phyloP scores from a whole-genome alignment of 92 coral and sea anemone genomes.

The Montipora capitata region DNA sequence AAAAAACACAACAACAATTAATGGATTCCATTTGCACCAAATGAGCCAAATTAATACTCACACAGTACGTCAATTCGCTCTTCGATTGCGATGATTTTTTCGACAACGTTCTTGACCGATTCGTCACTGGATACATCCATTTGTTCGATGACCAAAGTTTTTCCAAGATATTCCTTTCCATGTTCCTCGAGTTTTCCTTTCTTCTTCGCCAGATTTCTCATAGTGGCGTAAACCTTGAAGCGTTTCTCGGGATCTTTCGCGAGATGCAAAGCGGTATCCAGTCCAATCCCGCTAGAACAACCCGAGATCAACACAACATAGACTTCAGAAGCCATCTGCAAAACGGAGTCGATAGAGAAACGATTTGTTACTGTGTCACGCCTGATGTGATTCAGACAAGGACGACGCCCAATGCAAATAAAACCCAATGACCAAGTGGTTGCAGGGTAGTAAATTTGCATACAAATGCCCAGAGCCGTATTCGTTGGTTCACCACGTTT shows the following conservation, averaged over 20 bases:
- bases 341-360: too few species aligned
- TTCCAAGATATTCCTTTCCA: conserved; percentile 78
- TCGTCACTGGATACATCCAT: conserved; percentile 95
- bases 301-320: conserved; percentile 86
- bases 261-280: conserved; percentile 88
- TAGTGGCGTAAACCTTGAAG: conserved; percentile 95
- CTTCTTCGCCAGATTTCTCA: conserved; percentile 89
- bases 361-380: too few species aligned
- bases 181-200: conserved; percentile 80
- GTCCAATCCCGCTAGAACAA: conserved; percentile 96
- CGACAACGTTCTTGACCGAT: conserved; percentile 82
- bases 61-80: conserved; percentile 90
- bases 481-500: too few species aligned
- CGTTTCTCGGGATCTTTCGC: conserved; percentile 92
- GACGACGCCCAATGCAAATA: too few species aligned
- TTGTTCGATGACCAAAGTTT: conserved; percentile 82
- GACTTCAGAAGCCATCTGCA: background rate
- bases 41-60: conserved; percentile 44
- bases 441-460: too few species aligned
- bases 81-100: conserved; percentile 81
- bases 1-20: too few species aligned
- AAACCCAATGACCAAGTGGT: too few species aligned
- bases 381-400: too few species aligned
- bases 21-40: too few species aligned
- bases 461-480: too few species aligned